Evolutionary conservation across 2,797 vertebrate species (phyloP).

Genomic region (Muscicapa comitata): DNA sequence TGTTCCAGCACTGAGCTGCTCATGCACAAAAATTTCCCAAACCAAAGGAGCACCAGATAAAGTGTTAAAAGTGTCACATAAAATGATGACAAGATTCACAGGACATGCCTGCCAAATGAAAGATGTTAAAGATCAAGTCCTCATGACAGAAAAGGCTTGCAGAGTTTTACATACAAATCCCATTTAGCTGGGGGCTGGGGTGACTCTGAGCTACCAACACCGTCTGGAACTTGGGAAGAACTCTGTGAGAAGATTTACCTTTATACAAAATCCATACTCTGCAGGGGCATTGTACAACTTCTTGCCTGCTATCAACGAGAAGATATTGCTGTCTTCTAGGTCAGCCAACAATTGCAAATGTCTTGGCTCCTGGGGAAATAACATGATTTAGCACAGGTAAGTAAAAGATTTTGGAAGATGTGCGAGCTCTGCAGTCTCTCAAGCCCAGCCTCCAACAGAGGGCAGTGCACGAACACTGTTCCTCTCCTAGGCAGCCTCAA

Average conservation of each 20-base stretch:
- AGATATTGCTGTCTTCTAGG: slow-evolving; percentile 91
- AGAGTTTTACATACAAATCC: not conserved
- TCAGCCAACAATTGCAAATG: slow-evolving; percentile 93
- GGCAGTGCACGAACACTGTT: not conserved
- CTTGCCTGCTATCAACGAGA: slow-evolving; percentile 84
- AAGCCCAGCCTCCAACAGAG: slow-evolving; percentile 9
- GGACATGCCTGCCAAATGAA: slow-evolving; percentile 42
- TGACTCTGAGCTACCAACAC: not conserved
- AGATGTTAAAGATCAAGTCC: slow-evolving; percentile 37
- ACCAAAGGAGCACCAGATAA: slow-evolving; percentile 43
- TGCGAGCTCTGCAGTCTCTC: not conserved
- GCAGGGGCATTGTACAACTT: slow-evolving; percentile 90
- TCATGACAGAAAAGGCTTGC: not conserved
- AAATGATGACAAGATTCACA: slow-evolving; percentile 32
- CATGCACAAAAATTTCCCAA: slow-evolving; percentile 16
- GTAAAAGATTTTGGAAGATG: not conserved
- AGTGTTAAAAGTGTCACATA: slow-evolving; percentile 42
- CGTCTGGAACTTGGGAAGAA: not conserved
- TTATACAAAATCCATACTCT: slow-evolving; percentile 95
- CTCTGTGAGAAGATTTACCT: slow-evolving; percentile 75
- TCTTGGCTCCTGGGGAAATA: slow-evolving; percentile 85
- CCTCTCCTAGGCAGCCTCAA: not conserved
- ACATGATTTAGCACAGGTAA: not conserved
- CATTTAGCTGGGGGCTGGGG: not conserved
- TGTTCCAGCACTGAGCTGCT: not conserved